Evolutionary conservation across 2,888 invertebrate genomes (phyloP), one percentile per base, ranked within the genome.

Genomic region (Gari tellinella): DNA sequence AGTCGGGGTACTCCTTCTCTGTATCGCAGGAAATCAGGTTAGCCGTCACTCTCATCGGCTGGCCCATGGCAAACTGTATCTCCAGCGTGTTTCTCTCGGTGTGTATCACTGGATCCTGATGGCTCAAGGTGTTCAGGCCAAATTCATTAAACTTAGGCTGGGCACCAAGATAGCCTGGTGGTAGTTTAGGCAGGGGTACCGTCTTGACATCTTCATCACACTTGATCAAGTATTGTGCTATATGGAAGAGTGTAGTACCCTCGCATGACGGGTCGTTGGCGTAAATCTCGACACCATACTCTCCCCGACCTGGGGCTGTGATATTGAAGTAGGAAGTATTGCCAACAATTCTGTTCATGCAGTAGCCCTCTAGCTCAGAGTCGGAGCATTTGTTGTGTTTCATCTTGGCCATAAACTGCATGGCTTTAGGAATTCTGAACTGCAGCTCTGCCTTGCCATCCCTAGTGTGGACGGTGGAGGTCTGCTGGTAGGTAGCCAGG

Each of bases 321-420:
- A 91, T 82, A 52, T 88, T 90, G 84, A 92, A 91, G 64, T 91
- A 89, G 4, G 90, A 91, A 7, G 91, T 88, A 57, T 91, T 89
- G 31, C 88, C 89, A 8, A 92, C 92, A 40, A 87, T 86, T 41
- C 91, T 84, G 70, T 91, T 88, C 83, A 91, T 88, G 43, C 90
- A 85, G 77, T 88, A 91, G 37, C 90, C 89, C 56, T 89, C 88
- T 5, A 92, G 83, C 31, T 90, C 90, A 15, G 88, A 84, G 75
- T 91, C 91, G 17, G 83, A 84, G 57, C 81, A 67, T 8, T 82
- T 55, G 76, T 90, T 90, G 70, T 84, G 83, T 84, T 91, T 92
- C 63, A 92, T 78, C 72, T 92, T 92, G 23, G 90, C 91, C 85
- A 90, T 91, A 78, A 92, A 92, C 80, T 91, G 90, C 85, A 91